Evolutionary conservation across 2,113 vertebrate genomes (phyloP), one percentile per base, ranked within the genome.

Genomic region (Amazona guildingii): DNA sequence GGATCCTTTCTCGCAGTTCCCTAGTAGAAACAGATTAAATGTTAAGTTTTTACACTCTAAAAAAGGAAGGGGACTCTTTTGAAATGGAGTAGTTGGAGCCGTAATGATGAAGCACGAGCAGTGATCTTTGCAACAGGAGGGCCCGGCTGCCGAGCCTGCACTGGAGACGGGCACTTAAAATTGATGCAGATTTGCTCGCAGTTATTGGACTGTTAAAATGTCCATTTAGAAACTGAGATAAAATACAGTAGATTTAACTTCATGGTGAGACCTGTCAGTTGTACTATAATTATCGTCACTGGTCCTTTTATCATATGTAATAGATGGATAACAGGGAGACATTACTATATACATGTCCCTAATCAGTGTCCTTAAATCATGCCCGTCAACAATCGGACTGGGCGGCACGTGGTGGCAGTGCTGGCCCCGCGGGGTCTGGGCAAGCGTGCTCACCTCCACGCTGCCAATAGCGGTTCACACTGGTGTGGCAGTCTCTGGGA

Each of bases 121-220:
- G 82, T 86, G 94, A 91, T 94, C 92, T 97, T 96, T 96, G 91
- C 94, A 82, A 91, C 90, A 3, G 92, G 91, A 96, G 95, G 92
- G 64, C 78, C 75, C 4, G 31, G 91, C 92, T 79, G 14, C 76
- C 3, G 11, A 92, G 95, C 92, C 86, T 41, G 51, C 12, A 52
- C 93, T 72, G 4, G 80, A 75, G 74, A 76, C 20, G 41, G 85
- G 78, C 85, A 52, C 90, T 95, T 81, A 63, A 19, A 95, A 90
- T 93, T 97, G 97, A 94, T 96, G 95, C 96, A 83, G 87, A 93
- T 83, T 89, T 92, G 67, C 68, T 86, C 2, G 9, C 62, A 54
- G 86, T 94, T 95, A 74, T 37, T 68, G 73, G 79, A 68, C 94
- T 85, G 87, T 93, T 89, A 86, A 80, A 83, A 67, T 64, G 92